Percentiles rank a stretch among this genome's conserved stretches.
These are phyloP conservation scores for Teleogryllus oceanicus DNA, from an alignment of 2,888 invertebrate species.

Conservation along the genomic window DNA sequence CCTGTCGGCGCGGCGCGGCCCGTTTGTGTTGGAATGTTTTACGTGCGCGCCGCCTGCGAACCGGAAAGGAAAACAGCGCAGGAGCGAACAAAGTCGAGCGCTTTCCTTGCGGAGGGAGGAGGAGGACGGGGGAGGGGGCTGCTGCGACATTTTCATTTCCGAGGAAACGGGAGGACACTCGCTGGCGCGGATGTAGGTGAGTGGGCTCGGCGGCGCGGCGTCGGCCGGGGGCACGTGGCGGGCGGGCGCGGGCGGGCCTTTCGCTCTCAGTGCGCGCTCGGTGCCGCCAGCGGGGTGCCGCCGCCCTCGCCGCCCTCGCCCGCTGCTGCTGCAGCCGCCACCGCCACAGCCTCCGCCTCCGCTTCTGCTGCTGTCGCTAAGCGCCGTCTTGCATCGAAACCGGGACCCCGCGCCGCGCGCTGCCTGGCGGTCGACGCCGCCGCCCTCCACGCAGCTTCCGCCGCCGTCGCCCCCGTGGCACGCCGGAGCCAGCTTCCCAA, in stretches of 20 bases:
- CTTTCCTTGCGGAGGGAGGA: too few relatives aligned
- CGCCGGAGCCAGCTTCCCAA: not conserved
- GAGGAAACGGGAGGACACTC: not conserved
- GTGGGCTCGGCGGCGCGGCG: not conserved
- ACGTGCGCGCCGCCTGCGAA: too few relatives aligned
- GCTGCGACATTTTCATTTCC: too few relatives aligned
- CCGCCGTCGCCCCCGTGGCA: not conserved
- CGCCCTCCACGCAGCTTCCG: not conserved
- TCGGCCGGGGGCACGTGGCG: not conserved
- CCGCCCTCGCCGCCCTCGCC: not conserved
- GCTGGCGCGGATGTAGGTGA: not conserved
- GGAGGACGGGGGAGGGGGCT: too few relatives aligned
- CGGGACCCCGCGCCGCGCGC: too few relatives aligned
- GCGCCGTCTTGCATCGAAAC: not conserved
- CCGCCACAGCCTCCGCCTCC: not conserved
- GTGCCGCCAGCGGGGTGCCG: constrained; percentile 3
- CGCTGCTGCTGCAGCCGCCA: not conserved
- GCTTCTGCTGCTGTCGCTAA: not conserved
- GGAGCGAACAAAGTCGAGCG: too few relatives aligned
- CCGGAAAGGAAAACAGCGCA: too few relatives aligned
- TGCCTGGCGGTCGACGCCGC: not conserved
- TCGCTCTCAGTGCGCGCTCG: not conserved
- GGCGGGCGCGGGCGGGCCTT: too few relatives aligned
- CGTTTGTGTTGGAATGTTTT: too few relatives aligned
- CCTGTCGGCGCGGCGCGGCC: too few relatives aligned